Evolutionary conservation across 2,888 invertebrate genomes (phyloP).

Genomic region (Nudaria mundana): DNA sequence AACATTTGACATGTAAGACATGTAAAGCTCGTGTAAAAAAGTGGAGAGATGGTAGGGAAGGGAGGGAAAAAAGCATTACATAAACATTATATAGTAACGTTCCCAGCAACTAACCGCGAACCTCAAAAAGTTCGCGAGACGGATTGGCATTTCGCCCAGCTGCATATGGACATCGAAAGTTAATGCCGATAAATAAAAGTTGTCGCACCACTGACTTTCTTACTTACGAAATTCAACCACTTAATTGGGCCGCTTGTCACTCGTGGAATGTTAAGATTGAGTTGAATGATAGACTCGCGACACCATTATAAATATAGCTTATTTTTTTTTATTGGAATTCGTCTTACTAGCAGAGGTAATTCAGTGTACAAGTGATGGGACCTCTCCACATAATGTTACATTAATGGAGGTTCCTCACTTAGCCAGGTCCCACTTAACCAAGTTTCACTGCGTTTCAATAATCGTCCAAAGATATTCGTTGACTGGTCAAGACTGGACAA

Average conservation of each 20-base stretch:
- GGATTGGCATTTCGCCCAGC: slow-evolving; percentile 25
- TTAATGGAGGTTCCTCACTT: too few relatives aligned
- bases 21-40: too few relatives aligned
- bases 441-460: too few relatives aligned
- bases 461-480: too few relatives aligned
- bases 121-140: slow-evolving; percentile 6
- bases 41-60: too few relatives aligned
- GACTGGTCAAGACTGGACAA: too few relatives aligned
- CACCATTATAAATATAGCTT: slow-evolving; percentile 9
- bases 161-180: slow-evolving; percentile 39
- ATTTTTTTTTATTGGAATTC: too few relatives aligned
- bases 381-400: too few relatives aligned
- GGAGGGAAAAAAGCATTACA: slow-evolving; percentile 2
- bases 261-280: slow-evolving; percentile 33
- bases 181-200: slow-evolving; percentile 48
- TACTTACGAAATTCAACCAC: slow-evolving; percentile 53
- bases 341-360: too few relatives aligned
- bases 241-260: slow-evolving; percentile 47
- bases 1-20: too few relatives aligned
- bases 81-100: slow-evolving; percentile 16
- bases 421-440: too few relatives aligned
- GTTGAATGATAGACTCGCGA: slow-evolving; percentile 8
- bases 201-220: slow-evolving; percentile 52
- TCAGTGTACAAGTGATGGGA: too few relatives aligned
- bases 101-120: slow-evolving; percentile 12